Percentiles rank a stretch among this genome's conserved stretches.
Conservation (phyloP, 35 echinoderm and acorn worm species). For the Patiria miniata region DNA sequence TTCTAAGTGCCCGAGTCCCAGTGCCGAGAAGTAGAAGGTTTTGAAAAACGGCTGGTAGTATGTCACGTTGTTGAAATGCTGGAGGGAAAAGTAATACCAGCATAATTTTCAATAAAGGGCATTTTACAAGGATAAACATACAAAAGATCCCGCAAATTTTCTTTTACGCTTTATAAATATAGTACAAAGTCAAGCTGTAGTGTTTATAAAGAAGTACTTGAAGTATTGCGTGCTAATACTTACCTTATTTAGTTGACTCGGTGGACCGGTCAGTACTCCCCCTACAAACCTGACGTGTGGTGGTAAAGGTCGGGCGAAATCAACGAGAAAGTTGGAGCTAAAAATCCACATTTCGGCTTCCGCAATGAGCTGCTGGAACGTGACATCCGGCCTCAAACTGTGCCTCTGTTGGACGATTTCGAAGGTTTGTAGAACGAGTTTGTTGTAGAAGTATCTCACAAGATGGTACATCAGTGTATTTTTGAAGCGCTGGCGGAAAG, state of each 20-base stretch:
- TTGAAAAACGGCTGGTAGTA: too few species aligned
- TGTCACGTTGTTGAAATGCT: too few species aligned
- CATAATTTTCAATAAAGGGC: too few species aligned
- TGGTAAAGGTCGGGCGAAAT: slow-evolving; percentile 11
- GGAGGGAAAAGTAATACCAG: too few species aligned
- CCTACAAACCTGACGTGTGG: slow-evolving; percentile 6
- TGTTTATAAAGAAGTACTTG: too few species aligned
- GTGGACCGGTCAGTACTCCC: neutral
- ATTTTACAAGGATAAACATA: too few species aligned
- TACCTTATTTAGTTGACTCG: neutral
- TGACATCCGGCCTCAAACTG: neutral
- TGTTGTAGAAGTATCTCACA: neutral
- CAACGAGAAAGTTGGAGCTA: slow-evolving; percentile 3
- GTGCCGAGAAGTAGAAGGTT: too few species aligned
- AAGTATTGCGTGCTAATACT: too few species aligned
- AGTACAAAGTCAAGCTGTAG: too few species aligned
- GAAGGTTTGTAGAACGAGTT: neutral
- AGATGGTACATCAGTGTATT: neutral
- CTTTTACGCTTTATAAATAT: too few species aligned
- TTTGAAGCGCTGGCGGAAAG: neutral
- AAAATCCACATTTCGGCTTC: slow-evolving; percentile 33
- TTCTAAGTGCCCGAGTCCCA: too few species aligned
- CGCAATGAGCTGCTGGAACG: neutral
- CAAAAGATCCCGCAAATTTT: too few species aligned
- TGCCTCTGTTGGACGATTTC: neutral